phyloP scores from a whole-genome alignment of 2,888 invertebrate genomes.

The Leucophora obtusa region DNA sequence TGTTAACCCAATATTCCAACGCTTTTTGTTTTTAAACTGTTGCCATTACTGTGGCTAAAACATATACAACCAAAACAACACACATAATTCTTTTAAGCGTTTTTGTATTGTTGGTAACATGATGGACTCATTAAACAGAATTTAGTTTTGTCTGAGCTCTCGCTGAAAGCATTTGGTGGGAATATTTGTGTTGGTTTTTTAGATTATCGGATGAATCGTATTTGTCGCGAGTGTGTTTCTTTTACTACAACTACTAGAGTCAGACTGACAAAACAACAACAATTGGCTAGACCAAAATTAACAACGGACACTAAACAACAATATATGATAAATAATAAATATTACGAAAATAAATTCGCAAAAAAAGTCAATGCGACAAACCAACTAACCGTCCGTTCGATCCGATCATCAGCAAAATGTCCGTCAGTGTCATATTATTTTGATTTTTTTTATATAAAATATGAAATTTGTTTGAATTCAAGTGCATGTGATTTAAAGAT shows the following conservation, averaged over 20 bases:
- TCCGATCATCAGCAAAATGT: conserved; percentile 22
- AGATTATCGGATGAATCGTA: conserved; percentile 25
- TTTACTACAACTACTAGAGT: conserved; percentile 12
- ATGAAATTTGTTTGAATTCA: conserved; percentile 3
- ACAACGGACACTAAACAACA: not conserved
- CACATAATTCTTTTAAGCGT: not conserved
- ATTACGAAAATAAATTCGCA: not conserved
- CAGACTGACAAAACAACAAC: conserved; percentile 3
- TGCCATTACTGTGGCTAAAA: not conserved
- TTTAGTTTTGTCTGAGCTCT: conserved; percentile 63
- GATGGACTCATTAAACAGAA: conserved; percentile 54
- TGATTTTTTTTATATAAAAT: conserved; percentile 3
- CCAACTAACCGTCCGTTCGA: not conserved
- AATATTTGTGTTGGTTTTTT: conserved; percentile 18
- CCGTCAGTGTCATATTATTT: conserved; percentile 47
- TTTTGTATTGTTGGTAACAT: conserved; percentile 35
- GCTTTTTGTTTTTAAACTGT: not conserved
- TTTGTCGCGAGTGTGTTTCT: conserved; percentile 43
- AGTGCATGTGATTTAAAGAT: conserved; percentile 18
- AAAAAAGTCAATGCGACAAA: not conserved
- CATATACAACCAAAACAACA: conserved; percentile 13
- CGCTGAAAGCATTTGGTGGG: conserved; percentile 51
- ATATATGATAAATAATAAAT: not conserved
- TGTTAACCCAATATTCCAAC: not conserved
- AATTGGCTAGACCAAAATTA: conserved; percentile 10